phyloP scores from a whole-genome alignment of 1,140 invertebrate genomes.

The Pectinophora gossypiella region DNA sequence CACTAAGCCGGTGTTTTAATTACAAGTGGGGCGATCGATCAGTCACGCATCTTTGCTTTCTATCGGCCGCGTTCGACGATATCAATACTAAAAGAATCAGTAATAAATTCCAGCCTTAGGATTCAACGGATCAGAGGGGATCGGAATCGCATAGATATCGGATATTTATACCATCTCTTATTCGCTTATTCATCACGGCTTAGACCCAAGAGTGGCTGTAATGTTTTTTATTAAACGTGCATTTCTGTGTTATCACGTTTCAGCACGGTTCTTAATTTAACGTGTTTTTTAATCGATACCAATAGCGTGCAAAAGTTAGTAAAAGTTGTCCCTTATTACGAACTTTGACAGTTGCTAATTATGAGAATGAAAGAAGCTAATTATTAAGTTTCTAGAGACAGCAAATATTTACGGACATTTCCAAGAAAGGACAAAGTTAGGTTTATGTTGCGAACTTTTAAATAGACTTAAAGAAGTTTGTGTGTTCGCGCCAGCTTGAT shows the following conservation, averaged over 20 bases:
- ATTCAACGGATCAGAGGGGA: neutral
- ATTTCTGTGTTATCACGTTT: no score
- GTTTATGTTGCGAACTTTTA: neutral
- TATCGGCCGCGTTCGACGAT: neutral
- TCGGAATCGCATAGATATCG: neutral
- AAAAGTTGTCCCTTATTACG: no score
- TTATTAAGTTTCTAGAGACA: no score
- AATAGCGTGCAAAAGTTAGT: no score
- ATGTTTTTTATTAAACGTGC: neutral
- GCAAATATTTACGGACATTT: neutral
- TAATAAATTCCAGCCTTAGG: neutral
- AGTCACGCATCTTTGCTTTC: conserved; percentile 23
- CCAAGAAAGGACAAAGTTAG: neutral
- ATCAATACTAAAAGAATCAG: neutral
- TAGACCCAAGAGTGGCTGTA: neutral
- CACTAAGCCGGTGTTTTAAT: conserved; percentile 17
- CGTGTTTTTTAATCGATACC: no score
- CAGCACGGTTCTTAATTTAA: no score
- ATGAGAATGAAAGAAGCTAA: no score
- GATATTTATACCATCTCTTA: neutral
- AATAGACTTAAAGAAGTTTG: neutral
- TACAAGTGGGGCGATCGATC: conserved; percentile 9
- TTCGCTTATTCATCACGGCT: neutral
- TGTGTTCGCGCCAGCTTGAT: neutral
- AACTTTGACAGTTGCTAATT: no score